Evolutionary conservation across 2,888 invertebrate genomes (phyloP), one percentile per base, ranked within the genome.

Genomic region (Altica lythri): DNA sequence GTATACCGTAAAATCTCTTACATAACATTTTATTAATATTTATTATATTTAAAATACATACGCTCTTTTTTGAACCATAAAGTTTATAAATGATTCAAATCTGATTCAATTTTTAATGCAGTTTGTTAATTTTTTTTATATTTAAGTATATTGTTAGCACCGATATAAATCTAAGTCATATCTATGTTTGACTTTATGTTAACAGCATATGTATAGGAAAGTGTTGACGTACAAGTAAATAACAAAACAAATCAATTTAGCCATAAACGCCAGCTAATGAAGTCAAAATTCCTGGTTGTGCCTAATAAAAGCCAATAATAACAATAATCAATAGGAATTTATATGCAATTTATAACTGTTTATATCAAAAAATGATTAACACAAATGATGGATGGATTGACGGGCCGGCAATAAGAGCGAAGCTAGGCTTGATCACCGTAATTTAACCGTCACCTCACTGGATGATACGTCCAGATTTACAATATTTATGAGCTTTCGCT

Each of bases 301-400:
- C 69, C 71, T 73, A 75, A 73, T 74, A 71, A 73, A 69, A 67
- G 66, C 60, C 62, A 62, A 65, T 75, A 75, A 75, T 75, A 74
- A 75, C 72, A 75, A 75, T 75, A 75, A 75, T 75, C 74, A 73
- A 67, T 69, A 64, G 61, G 68, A 66, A 72, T 74, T 74, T 74
- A 73, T 73, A 71, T 68, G 71, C 73, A 74, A 71, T 74, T 74
- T 73, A 68, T 72, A 69, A 70, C 71, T 73, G 72, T 74, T 74
- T 73, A 74, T 74, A 74, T 72, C 73, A 72, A 74, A 75, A 75
- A 75, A 73, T 73, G 72, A 74, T 75, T 72, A 74, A 70, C 67
- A 64, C 48, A 62, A 65, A 69, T 74, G 75, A 75, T 75, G 74
- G 75, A 75, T 75, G 73, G 74, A 75, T 75, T 75, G 75, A 75